These are phyloP conservation scores for Onchidella celtica DNA, from an alignment of 2,888 invertebrate genomes.

Conservation along the genomic window DNA sequence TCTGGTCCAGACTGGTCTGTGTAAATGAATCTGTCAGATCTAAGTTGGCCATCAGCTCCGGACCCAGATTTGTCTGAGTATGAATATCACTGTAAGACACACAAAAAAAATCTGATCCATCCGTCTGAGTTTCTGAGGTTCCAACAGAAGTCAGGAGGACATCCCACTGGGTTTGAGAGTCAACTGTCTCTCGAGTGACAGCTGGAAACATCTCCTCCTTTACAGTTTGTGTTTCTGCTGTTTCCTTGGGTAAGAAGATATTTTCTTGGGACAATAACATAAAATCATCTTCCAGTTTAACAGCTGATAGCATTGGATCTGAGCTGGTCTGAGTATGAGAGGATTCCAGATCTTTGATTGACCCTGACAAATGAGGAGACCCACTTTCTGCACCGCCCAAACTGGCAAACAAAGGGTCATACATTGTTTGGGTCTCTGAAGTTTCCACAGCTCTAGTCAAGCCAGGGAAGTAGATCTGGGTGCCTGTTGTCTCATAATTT, in stretches of 20 bases:
- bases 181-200: constrained; percentile 4
- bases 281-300: not conserved
- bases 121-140: constrained; percentile 21
- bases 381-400: not conserved
- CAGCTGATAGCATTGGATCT: constrained; percentile 15
- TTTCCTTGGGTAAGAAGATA: not conserved
- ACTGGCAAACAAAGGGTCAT: constrained; percentile 33
- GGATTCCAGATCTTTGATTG: constrained; percentile 12
- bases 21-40: constrained; percentile 9
- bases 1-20: constrained; percentile 5
- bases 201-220: not conserved
- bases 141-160: not conserved
- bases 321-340: constrained; percentile 35
- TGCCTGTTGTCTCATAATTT: not conserved
- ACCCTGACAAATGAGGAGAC: not conserved
- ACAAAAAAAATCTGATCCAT: not conserved
- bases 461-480: not conserved
- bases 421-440: constrained; percentile 36
- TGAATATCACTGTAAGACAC: not conserved
- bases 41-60: not conserved
- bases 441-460: constrained; percentile 20
- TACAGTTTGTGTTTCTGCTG: constrained; percentile 26
- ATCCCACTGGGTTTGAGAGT: constrained; percentile 41
- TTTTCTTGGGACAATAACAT: not conserved
- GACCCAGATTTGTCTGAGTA: not conserved